Conservation (phyloP, 2,113 vertebrate species). For the Promerops cafer region DNA sequence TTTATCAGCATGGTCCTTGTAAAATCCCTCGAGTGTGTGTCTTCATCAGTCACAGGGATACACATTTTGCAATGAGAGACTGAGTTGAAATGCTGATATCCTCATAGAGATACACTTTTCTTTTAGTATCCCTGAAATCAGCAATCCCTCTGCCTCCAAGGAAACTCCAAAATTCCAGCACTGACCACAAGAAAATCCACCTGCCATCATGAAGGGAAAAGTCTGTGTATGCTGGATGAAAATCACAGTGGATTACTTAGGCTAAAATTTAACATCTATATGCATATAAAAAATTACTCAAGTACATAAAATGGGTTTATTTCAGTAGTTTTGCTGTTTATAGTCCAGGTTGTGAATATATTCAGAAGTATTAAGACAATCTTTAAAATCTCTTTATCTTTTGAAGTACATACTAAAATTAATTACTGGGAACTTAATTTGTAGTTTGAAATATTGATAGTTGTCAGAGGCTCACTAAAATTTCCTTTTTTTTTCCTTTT, state of each 20-base stretch:
- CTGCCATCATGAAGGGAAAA: neutral
- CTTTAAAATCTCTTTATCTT: neutral
- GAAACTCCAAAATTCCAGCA: fast-evolving
- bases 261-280: neutral
- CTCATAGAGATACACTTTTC: neutral
- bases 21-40: neutral
- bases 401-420: neutral
- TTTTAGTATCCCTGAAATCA: neutral
- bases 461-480: neutral
- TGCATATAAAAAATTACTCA: neutral
- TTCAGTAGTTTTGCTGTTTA: neutral
- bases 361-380: neutral
- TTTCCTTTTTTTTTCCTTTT: neutral
- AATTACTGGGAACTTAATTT: neutral
- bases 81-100: neutral
- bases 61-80: neutral
- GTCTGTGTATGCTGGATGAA: neutral
- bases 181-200: neutral
- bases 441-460: neutral
- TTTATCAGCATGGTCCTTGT: neutral
- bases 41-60: neutral
- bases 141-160: neutral
- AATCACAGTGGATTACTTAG: neutral
- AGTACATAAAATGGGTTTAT: neutral
- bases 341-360: neutral